These are phyloP conservation scores for Rhinichthys osculus DNA, from an alignment of 2,797 vertebrate species.

Conservation along the genomic window DNA sequence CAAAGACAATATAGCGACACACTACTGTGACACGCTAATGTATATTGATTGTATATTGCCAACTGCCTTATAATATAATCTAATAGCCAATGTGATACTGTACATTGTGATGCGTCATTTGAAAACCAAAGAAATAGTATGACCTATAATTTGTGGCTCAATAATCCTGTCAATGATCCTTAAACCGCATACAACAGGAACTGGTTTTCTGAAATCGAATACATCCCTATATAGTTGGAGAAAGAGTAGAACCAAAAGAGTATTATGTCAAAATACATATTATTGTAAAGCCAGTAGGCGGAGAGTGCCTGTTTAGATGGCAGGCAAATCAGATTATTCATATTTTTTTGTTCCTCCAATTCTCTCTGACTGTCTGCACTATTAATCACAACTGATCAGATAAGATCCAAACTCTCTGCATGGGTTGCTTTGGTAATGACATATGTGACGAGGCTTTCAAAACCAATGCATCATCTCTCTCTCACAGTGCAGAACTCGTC, in stretches of 20 bases:
- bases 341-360: too few relatives aligned
- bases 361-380: background rate
- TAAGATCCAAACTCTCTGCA: background rate
- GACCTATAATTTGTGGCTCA: background rate
- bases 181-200: background rate
- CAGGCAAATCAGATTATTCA: too few relatives aligned
- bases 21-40: background rate
- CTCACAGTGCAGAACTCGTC: too few relatives aligned
- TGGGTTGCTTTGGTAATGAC: background rate
- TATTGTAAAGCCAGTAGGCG: too few relatives aligned
- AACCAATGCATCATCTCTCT: background rate
- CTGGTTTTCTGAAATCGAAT: too few relatives aligned
- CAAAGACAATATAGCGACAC: too few relatives aligned
- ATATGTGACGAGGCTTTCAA: background rate
- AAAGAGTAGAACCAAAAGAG: too few relatives aligned
- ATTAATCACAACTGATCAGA: background rate
- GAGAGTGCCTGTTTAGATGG: too few relatives aligned
- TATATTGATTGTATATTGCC: background rate
- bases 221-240: too few relatives aligned
- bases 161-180: background rate
- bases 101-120: background rate
- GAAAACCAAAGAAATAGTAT: background rate
- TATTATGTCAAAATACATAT: too few relatives aligned
- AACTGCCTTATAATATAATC: background rate
- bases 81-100: too few relatives aligned